A percentile compares a stretch with the other conserved stretches of the same genome.
phyloP scores from a whole-genome alignment of 92 coral and sea anemone species.

The Epizoanthus illoricatus region DNA sequence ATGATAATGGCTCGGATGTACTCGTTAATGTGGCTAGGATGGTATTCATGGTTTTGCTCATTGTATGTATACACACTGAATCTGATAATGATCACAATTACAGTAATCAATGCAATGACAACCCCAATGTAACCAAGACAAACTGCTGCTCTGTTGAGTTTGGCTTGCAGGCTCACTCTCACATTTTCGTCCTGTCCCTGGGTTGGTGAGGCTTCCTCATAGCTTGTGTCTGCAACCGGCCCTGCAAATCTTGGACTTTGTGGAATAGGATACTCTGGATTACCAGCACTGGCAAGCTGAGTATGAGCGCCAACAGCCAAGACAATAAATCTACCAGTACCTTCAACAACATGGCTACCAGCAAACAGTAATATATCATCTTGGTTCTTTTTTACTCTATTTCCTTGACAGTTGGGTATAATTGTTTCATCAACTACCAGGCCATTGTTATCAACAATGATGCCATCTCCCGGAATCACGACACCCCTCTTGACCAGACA shows the following conservation, averaged over 20 bases:
- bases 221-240: not conserved
- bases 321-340: slow-evolving; percentile 84
- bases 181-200: slow-evolving; percentile 60
- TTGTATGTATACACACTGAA: slow-evolving; percentile 77
- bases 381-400: slow-evolving; percentile 53
- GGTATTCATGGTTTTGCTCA: slow-evolving; percentile 49
- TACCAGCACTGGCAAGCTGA: slow-evolving; percentile 22
- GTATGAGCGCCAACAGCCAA: slow-evolving; percentile 84
- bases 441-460: slow-evolving; percentile 80
- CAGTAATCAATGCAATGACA: slow-evolving; percentile 69
- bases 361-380: slow-evolving; percentile 69
- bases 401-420: slow-evolving; percentile 57
- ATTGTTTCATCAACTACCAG: slow-evolving; percentile 77
- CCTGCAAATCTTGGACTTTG: slow-evolving; percentile 28
- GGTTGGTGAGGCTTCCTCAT: slow-evolving; percentile 2
- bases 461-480: slow-evolving; percentile 93
- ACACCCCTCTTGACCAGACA: slow-evolving; percentile 83
- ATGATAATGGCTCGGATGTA: slow-evolving; percentile 91
- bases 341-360: slow-evolving; percentile 92
- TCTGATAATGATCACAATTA: slow-evolving; percentile 78
- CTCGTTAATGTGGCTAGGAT: slow-evolving; percentile 76
- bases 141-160: slow-evolving; percentile 79
- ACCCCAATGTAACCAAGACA: slow-evolving; percentile 79
- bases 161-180: slow-evolving; percentile 68
- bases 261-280: slow-evolving; percentile 12